Conservation (phyloP, 2,797 vertebrate species). For the Crax fasciolata region DNA sequence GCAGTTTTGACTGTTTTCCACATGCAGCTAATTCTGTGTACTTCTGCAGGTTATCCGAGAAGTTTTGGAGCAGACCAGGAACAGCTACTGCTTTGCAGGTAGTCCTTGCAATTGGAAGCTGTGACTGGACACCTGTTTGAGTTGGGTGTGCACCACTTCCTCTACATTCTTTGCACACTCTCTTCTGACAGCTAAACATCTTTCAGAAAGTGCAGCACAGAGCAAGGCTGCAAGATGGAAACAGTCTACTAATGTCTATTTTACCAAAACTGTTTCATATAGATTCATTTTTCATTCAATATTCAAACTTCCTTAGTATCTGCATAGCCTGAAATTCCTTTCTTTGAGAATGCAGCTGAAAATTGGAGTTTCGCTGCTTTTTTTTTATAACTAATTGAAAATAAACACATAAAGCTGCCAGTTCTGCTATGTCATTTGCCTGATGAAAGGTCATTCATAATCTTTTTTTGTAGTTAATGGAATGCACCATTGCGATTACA, state of each 20-base stretch:
- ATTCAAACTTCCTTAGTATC: neutral
- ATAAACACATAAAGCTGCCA: constrained; percentile 62
- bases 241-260: neutral
- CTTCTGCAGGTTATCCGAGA: neutral
- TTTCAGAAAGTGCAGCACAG: neutral
- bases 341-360: neutral
- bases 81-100: neutral
- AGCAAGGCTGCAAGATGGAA: neutral
- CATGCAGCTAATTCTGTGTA: neutral
- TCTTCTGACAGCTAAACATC: neutral
- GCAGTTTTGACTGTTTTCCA: neutral
- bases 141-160: rapidly evolving
- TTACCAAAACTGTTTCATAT: neutral
- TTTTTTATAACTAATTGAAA: constrained; percentile 68
- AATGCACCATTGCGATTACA: constrained; percentile 65
- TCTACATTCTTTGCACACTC: neutral
- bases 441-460: constrained; percentile 78
- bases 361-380: neutral
- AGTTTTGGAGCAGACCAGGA: neutral
- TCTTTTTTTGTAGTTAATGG: constrained; percentile 72
- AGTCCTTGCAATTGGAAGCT: neutral
- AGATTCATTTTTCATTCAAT: neutral
- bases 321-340: neutral
- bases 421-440: constrained; percentile 51
- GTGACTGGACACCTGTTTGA: neutral